These are phyloP conservation scores for Fragum fragum DNA, from an alignment of 2,888 invertebrate species.

Conservation along the genomic window DNA sequence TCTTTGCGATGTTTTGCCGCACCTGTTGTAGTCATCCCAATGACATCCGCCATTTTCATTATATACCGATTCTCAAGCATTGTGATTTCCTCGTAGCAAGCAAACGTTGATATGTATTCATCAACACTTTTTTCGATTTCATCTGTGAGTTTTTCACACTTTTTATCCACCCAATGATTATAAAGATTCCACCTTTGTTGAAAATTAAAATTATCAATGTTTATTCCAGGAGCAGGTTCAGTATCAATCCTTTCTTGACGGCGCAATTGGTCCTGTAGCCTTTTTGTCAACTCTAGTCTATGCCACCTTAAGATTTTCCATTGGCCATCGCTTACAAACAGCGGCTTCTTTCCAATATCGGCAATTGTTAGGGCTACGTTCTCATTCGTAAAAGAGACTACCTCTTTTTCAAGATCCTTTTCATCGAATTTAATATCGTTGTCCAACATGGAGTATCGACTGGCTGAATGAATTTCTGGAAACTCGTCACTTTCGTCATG, in stretches of 20 bases:
- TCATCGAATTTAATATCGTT: not conserved
- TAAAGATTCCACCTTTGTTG: conserved; percentile 87
- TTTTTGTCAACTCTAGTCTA: not conserved
- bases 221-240: not conserved
- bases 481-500: not conserved
- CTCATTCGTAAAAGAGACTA: not conserved
- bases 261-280: not conserved
- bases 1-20: conserved; percentile 80
- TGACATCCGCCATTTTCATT: conserved; percentile 74
- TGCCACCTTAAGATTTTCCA: not conserved
- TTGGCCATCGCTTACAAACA: not conserved
- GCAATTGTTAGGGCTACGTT: not conserved
- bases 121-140: conserved; percentile 51
- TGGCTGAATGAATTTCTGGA: not conserved
- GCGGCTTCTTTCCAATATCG: not conserved
- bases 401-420: not conserved
- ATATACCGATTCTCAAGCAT: conserved; percentile 75
- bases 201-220: conserved; percentile 34
- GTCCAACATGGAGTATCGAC: not conserved
- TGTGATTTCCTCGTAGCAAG: conserved; percentile 58
- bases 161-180: conserved; percentile 82
- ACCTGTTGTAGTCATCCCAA: conserved; percentile 85
- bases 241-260: not conserved
- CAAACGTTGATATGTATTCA: conserved; percentile 13
- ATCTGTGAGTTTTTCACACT: conserved; percentile 54